Evolutionary conservation across 1,140 invertebrate genomes (phyloP).

Genomic region (Drosophila lacteicornis): DNA sequence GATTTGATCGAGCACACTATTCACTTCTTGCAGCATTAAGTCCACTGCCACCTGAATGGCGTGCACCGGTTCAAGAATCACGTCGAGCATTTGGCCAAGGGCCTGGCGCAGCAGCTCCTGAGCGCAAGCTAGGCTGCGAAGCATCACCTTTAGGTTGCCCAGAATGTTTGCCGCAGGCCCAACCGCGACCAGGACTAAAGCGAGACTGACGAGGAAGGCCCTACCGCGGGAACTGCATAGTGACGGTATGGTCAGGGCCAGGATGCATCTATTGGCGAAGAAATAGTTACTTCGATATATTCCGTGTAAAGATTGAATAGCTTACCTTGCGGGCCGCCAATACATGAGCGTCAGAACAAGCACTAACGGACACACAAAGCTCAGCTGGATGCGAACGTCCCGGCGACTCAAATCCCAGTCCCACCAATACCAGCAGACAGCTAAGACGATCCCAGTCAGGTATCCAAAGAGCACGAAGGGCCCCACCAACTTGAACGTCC

Average conservation of each 20-base stretch:
- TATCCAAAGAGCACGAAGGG: slow-evolving; percentile 38
- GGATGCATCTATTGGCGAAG: slow-evolving; percentile 86
- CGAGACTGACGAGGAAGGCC: slow-evolving; percentile 91
- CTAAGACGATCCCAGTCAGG: slow-evolving; percentile 23
- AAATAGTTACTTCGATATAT: not conserved
- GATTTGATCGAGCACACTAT: slow-evolving; percentile 87
- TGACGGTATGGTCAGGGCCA: slow-evolving; percentile 90
- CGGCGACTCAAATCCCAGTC: slow-evolving; percentile 6
- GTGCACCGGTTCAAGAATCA: slow-evolving; percentile 88
- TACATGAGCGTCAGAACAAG: slow-evolving; percentile 23
- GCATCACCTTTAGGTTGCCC: slow-evolving; percentile 90
- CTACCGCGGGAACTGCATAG: slow-evolving; percentile 92
- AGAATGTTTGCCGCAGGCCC: slow-evolving; percentile 92
- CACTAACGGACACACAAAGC: slow-evolving; percentile 12
- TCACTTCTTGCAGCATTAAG: slow-evolving; percentile 87
- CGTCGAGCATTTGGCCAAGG: slow-evolving; percentile 87
- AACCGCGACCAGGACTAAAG: slow-evolving; percentile 90
- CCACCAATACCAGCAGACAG: slow-evolving; percentile 47
- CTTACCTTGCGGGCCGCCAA: slow-evolving; percentile 39
- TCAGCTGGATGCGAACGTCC: slow-evolving; percentile 24
- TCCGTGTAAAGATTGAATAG: too few relatives aligned
- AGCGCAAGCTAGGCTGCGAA: slow-evolving; percentile 91
- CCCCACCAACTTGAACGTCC: slow-evolving; percentile 43
- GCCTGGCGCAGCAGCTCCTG: slow-evolving; percentile 90
- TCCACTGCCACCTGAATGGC: slow-evolving; percentile 88